Evolutionary conservation across 2,797 vertebrate genomes (phyloP), one percentile per base, ranked within the genome.

Genomic region (Delichon dasypus): DNA sequence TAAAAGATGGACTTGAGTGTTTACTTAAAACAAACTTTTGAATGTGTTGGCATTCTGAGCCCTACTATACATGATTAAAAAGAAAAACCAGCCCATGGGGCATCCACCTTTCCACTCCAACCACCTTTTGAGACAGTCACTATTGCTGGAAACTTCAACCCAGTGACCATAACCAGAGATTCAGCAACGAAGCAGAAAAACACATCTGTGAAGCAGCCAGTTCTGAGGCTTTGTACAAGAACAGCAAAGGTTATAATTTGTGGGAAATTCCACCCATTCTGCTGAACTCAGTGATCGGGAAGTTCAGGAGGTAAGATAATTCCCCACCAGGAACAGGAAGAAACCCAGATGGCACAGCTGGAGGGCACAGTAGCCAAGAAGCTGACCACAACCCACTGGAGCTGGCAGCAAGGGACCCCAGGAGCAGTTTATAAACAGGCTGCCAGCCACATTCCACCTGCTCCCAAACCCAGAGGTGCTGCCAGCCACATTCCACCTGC

Each of bases 261-360:
- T 34, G 72, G 71, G 67, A 68, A 95, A 89, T 77, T 88, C 78
- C 86, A 93, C 16, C 26, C 47, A 25, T 84, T 92, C 84, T 76
- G 78, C 86, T 89, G 36, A 91, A 78, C 60, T 85, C 75, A 64
- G 80, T 25, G 18, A 70, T 4, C 1, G 1, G 48, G 73, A 94
- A 89, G 85, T 86, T 95, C 79, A 82, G 50, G 79, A 84, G 71
- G 70, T 15, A 86, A 89, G 48, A 89, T 38, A 40, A 68, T 50
- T 93, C 60, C 88, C 70, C 85, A 81, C 25, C 45, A 90, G 62
- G 32, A 91, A 80, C 36, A 88, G 65, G 64, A 94, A 94, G 58
- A 94, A 94, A 71, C 23, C 2, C 47, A 94, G 84, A 81, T 44
- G 36, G 36, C 54, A 68, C 78, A 86, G 86, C 92, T 79, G 92